Conservation (phyloP, 2,888 invertebrate species). For the Herminia tarsipennalis region DNA sequence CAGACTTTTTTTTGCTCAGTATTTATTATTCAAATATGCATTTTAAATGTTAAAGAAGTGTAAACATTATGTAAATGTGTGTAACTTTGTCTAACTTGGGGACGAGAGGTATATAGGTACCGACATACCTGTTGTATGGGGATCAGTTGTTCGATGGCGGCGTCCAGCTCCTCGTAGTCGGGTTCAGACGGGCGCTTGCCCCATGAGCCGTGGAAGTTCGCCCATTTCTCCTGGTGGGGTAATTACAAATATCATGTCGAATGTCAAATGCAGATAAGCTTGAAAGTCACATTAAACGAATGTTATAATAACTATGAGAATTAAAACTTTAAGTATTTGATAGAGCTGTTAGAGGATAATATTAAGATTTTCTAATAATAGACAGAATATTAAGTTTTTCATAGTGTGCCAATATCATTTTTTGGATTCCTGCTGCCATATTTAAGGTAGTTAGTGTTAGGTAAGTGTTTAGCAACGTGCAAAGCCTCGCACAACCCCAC, state of each 20-base stretch:
- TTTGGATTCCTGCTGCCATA: no score
- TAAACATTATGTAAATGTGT: slow-evolving; percentile 10
- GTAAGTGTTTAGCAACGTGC: no score
- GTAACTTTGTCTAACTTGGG: neutral
- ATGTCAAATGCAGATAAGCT: no score
- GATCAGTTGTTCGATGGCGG: slow-evolving; percentile 63
- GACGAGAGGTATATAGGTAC: neutral
- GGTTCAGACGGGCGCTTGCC: slow-evolving; percentile 86
- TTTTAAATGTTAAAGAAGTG: slow-evolving; percentile 11
- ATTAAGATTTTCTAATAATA: no score
- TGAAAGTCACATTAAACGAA: no score
- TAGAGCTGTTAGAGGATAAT: no score
- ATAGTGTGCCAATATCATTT: no score
- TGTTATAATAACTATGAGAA: no score
- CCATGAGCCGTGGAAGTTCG: slow-evolving; percentile 89
- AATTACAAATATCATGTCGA: no score
- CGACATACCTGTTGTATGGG: slow-evolving; percentile 65
- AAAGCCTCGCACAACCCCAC: no score
- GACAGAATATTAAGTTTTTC: neutral
- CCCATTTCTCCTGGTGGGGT: slow-evolving; percentile 88
- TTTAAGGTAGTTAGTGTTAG: no score
- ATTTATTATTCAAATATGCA: slow-evolving; percentile 13
- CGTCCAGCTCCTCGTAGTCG: slow-evolving; percentile 76
- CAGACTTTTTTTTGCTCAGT: neutral
- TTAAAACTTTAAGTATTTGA: no score